Conservation (phyloP, 2,797 vertebrate genomes). For the Epinephelus malabaricus region DNA sequence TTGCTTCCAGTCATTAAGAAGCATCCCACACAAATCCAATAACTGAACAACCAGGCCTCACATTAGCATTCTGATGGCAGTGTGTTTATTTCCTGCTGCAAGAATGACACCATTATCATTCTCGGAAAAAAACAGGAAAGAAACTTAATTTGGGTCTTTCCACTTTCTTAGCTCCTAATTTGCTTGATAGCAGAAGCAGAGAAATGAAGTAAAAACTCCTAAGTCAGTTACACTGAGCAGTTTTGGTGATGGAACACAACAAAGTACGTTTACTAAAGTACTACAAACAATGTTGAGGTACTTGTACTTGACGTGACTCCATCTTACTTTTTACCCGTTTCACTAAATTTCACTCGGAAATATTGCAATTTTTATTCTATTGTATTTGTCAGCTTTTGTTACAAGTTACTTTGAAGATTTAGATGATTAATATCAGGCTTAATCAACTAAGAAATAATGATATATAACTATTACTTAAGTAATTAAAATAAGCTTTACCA, state of each 20-base stretch:
- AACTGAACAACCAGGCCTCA: constrained; percentile 72
- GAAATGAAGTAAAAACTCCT: neutral
- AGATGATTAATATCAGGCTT: neutral
- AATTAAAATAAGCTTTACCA: neutral
- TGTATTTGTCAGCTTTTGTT: neutral
- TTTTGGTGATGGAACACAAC: neutral
- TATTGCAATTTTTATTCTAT: no score
- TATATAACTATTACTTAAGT: neutral
- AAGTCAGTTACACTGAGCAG: neutral
- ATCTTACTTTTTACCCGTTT: neutral
- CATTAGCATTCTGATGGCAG: constrained; percentile 46
- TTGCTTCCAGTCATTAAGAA: constrained; percentile 70
- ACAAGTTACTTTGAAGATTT: neutral
- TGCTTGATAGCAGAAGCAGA: neutral
- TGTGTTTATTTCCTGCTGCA: constrained; percentile 66
- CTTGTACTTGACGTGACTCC: neutral
- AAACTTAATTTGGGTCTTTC: constrained; percentile 65
- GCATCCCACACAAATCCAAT: constrained; percentile 77
- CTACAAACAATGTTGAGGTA: neutral
- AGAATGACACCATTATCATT: constrained; percentile 76
- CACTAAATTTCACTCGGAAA: neutral
- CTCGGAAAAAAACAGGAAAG: constrained; percentile 32
- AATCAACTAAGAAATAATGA: neutral
- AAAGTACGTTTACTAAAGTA: neutral
- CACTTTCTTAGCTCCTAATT: constrained; percentile 27